These are phyloP conservation scores for Simalia tracyae DNA, from an alignment of 2,797 vertebrate genomes.

Conservation along the genomic window DNA sequence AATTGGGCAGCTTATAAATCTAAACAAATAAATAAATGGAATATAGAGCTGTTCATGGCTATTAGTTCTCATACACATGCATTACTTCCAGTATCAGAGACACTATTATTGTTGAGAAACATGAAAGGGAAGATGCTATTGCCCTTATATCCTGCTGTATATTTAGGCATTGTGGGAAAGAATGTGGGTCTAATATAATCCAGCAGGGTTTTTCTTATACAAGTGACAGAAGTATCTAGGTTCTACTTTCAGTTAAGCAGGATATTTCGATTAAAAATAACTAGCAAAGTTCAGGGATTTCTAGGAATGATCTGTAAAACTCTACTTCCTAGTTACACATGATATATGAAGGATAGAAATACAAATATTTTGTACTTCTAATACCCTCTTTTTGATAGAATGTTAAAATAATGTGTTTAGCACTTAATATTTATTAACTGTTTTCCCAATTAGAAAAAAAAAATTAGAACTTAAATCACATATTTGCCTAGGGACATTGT, in stretches of 20 bases:
- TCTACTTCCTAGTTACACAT: not conserved
- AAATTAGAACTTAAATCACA: not conserved
- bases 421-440: not conserved
- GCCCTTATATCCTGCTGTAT: not conserved
- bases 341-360: not conserved
- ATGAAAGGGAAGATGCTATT: not conserved
- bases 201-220: not conserved
- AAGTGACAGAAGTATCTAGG: not conserved
- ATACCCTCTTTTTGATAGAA: not conserved
- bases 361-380: not conserved
- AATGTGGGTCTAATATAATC: not conserved
- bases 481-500: slow-evolving; percentile 5
- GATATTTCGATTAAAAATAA: not conserved
- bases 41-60: not conserved
- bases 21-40: not conserved
- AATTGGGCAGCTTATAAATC: not conserved
- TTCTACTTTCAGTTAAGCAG: not conserved
- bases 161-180: not conserved
- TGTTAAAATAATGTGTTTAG: not conserved
- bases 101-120: not conserved
- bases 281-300: not conserved
- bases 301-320: not conserved
- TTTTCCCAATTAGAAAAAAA: not conserved
- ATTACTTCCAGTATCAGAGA: not conserved
- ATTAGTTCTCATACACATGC: not conserved